Base-by-base conservation (phyloP, 1,140 invertebrate genomes). In the Lysiphlebus fabarum region DNA sequence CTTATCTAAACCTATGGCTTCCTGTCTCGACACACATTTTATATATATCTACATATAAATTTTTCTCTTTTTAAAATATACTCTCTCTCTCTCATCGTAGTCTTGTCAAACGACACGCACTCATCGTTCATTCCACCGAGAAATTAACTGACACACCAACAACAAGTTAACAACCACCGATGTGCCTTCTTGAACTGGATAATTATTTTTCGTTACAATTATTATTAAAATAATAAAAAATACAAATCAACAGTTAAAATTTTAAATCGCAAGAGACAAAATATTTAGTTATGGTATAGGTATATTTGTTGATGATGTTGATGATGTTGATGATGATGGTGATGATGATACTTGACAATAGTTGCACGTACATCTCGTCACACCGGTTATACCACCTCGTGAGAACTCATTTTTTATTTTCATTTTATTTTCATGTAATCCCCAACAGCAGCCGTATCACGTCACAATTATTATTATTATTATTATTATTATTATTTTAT, bases 1-100 rank as follows among this genome's bases (percentile, higher is more conserved):
- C 64, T 71, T 76, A 75, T 75, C 74, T 76, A 73, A 76, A 76
- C 72, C 70, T 72, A 69, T 70, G 66, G 69, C 70, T 76, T 76
- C 74, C 73, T 73, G 65, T 62, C 56, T 42, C 56, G 49, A 48
- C 53, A 53, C 51, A 48, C 58, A 40, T 45, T n/a, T n/a, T n/a
- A n/a, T n/a, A n/a, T n/a, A n/a, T n/a, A n/a, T n/a, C n/a, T n/a
- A 44, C 41, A 47, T 38, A 17, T 3, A 17, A 1, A 1, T 26
- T 26, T 26, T 26, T 26, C 1, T 26, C 17, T 1, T 26, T 26
- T 26, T n/a, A n/a, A n/a, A n/a, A n/a, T n/a, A n/a, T n/a, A n/a
- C n/a, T n/a, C n/a, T n/a, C n/a, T n/a, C n/a, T n/a, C 17, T 26
- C 17, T 26, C 17, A 26, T 10, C 40, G 43, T 12, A 38, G 40